phyloP scores from a whole-genome alignment of 2,113 vertebrate species.

The Calidris pugnax region DNA sequence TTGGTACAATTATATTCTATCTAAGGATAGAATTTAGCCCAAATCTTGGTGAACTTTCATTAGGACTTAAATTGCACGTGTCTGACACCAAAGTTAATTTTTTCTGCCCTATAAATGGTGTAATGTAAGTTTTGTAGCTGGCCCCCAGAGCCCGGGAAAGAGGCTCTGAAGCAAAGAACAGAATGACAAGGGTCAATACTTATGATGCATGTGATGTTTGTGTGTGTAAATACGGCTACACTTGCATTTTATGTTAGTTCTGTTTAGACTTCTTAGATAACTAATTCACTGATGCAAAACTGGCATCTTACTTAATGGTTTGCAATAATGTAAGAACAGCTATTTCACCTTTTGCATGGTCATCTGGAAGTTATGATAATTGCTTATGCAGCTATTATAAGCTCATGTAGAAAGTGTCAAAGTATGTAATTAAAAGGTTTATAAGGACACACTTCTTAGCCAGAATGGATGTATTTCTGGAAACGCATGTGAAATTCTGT shows the following conservation, averaged over 20 bases:
- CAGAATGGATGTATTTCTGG: not conserved
- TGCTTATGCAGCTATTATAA: not conserved
- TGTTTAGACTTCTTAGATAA: constrained; percentile 46
- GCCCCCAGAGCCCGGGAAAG: not conserved
- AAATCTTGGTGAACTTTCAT: not conserved
- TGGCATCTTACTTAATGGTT: constrained; percentile 51
- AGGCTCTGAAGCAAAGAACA: not conserved
- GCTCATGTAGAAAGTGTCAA: not conserved
- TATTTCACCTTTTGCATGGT: constrained; percentile 63
- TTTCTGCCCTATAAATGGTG: not conserved
- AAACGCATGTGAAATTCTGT: not conserved
- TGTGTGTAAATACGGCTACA: not conserved
- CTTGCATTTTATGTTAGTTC: not conserved
- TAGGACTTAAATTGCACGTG: not conserved
- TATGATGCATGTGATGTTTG: not conserved
- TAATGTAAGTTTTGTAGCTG: not conserved
- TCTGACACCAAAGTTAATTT: not conserved
- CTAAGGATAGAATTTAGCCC: not conserved
- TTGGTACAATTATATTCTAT: not conserved
- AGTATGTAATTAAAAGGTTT: not conserved
- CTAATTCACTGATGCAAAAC: constrained; percentile 26
- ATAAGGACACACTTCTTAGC: not conserved
- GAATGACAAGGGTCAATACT: not conserved
- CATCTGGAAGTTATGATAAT: constrained; percentile 60
- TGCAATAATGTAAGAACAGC: constrained; percentile 34